phyloP scores from a whole-genome alignment of 2,888 invertebrate genomes.

The Dugesia japonica region DNA sequence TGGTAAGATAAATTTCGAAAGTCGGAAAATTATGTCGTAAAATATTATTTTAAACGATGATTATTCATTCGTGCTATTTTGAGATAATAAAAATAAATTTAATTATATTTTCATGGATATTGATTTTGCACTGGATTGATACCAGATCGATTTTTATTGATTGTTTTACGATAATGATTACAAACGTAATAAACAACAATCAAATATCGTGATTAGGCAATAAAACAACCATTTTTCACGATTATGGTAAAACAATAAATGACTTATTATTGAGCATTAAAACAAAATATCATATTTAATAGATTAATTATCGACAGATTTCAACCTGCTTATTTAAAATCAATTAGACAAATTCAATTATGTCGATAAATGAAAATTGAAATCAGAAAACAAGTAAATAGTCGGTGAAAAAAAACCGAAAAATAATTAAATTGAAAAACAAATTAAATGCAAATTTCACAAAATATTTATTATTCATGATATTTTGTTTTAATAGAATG shows the following conservation, averaged over 20 bases:
- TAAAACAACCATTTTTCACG: background rate
- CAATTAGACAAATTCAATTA: no score
- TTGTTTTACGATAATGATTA: background rate
- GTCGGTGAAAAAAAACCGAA: no score
- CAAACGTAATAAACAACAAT: background rate
- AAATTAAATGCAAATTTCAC: no score
- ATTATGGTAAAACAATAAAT: background rate
- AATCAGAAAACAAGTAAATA: no score
- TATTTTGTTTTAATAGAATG: no score
- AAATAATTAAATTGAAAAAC: no score
- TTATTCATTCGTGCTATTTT: background rate
- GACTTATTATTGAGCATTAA: conserved; percentile 3
- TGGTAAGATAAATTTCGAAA: background rate
- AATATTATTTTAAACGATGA: background rate
- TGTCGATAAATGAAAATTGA: no score
- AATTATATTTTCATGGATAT: conserved; percentile 16
- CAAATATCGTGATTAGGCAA: background rate
- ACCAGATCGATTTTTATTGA: background rate
- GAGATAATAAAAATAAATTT: background rate
- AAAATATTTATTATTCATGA: no score
- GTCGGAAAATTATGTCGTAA: conserved; percentile 15
- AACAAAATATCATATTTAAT: background rate
- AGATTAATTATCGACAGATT: no score
- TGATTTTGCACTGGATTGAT: conserved; percentile 20
- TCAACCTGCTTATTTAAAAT: no score